phyloP scores from a whole-genome alignment of 2,797 vertebrate species.

The Sphaeramia orbicularis region DNA sequence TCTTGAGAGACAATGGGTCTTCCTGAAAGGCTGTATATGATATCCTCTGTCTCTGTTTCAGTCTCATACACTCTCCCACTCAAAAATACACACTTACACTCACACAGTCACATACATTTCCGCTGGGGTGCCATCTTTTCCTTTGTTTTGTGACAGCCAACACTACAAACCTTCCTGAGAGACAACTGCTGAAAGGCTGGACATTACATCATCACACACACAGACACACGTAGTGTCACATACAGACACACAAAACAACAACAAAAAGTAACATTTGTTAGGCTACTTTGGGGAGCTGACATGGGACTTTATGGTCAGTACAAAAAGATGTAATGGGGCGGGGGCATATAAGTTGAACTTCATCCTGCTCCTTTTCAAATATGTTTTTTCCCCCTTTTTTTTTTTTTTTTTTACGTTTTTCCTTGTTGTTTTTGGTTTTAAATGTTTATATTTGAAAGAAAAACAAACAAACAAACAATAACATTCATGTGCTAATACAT shows the following conservation, averaged over 20 bases:
- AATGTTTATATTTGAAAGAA: too few relatives aligned
- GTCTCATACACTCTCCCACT: conserved; percentile 37
- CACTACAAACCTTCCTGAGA: conserved; percentile 36
- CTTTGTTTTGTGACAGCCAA: conserved; percentile 58
- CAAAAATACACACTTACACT: conserved; percentile 25
- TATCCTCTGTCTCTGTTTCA: conserved; percentile 68
- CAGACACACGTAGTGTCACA: conserved; percentile 17
- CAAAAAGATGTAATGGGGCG: too few relatives aligned
- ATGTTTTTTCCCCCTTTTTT: too few relatives aligned
- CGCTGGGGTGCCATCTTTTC: conserved; percentile 45
- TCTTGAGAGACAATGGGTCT: conserved; percentile 68
- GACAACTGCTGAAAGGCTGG: conserved; percentile 44
- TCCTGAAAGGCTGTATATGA: conserved; percentile 72
- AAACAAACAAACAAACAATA: background rate
- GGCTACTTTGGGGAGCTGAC: background rate
- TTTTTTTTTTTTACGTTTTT: too few relatives aligned
- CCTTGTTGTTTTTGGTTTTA: too few relatives aligned
- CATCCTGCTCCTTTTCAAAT: too few relatives aligned
- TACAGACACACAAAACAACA: conserved; percentile 1
- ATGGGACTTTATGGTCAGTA: too few relatives aligned
- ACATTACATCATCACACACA: conserved; percentile 41
- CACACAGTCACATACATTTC: conserved; percentile 30
- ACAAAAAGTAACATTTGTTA: background rate
- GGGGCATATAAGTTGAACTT: too few relatives aligned
- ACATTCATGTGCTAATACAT: too few relatives aligned